Base-by-base conservation (phyloP, 2,113 vertebrate species). In the Hirundichthys speculiger region DNA sequence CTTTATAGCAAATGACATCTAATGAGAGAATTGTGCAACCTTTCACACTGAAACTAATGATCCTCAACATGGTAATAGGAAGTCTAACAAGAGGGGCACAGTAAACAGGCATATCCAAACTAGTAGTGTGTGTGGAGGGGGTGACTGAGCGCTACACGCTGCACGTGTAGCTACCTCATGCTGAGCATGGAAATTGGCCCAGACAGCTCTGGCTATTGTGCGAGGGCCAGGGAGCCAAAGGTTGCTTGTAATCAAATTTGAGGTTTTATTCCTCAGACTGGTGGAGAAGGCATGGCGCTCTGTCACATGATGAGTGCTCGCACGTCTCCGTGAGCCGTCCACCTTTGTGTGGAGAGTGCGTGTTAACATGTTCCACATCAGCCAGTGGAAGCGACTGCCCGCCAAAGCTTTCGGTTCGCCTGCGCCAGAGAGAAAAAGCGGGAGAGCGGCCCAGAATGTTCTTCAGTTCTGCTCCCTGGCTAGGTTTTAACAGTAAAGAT, bases 231-330 rank as follows among this genome's bases (percentile, higher is more conserved):
- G 92, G 94, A 98, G 96, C 95, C 96, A 98, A 98, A 98, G 96
- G 96, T 96, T 96, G 93, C 96, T 95, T 98, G 96, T 97, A 97
- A 96, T 96, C 95, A 97, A 96, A 98, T 98, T 95, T 97, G 95
- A 95, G 95, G 94, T 95, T 92, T 93, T 91, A 90, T 92, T 85
- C 84, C 78, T 81, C 71, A 86, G 81, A 75, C 86, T 90, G 86
- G 86, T 94, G 93, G 95, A 94, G 92, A 93, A 92, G 88, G 89
- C 91, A 93, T 92, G 91, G 91, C 92, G 57, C 81, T 82, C 82
- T 74, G 77, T 85, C 81, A 83, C 82, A 80, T 76, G 89, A 89
- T 80, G 85, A 89, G 87, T 83, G 89, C 88, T 82, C 64, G 85
- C 57, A 45, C 51, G 65, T 54, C 67, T 78, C 65, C 65, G 21